A percentile compares a stretch with the other conserved stretches of the same genome.
phyloP scores from a whole-genome alignment of 2,888 invertebrate species.

The Xestia c-nigrum region DNA sequence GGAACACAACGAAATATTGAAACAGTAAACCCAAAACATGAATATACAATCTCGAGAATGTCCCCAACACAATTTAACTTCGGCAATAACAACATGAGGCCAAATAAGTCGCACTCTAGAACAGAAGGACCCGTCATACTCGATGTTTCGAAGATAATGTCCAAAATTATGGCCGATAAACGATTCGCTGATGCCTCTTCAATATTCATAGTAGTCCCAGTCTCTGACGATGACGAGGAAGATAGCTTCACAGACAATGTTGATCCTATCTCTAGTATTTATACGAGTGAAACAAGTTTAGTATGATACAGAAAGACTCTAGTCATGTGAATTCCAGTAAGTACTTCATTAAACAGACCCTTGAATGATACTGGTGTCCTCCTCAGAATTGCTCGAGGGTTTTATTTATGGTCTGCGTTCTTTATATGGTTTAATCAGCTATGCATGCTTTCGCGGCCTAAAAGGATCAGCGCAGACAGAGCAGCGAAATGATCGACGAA shows the following conservation, averaged over 20 bases:
- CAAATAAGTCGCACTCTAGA: conserved; percentile 10
- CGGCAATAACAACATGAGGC: neutral
- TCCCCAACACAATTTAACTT: conserved; percentile 36
- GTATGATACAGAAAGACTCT: neutral
- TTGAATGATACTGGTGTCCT: neutral
- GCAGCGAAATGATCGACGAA: neutral
- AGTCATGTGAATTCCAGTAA: conserved; percentile 18
- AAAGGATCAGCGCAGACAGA: neutral
- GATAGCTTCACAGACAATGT: neutral
- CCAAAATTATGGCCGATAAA: conserved; percentile 66
- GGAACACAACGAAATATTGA: conserved; percentile 10
- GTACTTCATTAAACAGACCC: conserved; percentile 26
- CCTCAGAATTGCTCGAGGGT: neutral
- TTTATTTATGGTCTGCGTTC: conserved; percentile 16
- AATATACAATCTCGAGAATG: conserved; percentile 58
- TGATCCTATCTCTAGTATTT: conserved; percentile 4
- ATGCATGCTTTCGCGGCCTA: neutral
- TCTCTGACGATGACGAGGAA: conserved; percentile 68
- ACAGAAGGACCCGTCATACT: conserved; percentile 55
- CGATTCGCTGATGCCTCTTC: conserved; percentile 68
- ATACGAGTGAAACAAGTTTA: conserved; percentile 3
- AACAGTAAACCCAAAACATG: conserved; percentile 17
- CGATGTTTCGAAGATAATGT: conserved; percentile 66
- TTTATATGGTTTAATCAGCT: conserved; percentile 9
- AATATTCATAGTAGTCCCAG: conserved; percentile 73